phyloP scores from a whole-genome alignment of 2,888 invertebrate genomes.

The Lasioglossum marginatum region DNA sequence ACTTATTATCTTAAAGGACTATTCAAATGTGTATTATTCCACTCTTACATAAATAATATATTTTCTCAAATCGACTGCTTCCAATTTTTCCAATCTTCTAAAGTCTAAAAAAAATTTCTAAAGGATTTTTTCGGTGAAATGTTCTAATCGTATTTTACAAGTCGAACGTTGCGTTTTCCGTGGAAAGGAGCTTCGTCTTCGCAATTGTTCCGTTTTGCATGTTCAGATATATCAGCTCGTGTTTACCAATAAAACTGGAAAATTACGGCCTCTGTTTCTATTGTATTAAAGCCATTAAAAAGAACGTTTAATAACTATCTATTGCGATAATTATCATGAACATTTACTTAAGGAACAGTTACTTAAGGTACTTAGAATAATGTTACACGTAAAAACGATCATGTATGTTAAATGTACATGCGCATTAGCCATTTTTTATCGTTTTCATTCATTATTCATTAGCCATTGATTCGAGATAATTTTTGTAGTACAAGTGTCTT shows the following conservation, averaged over 20 bases:
- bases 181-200: constrained; percentile 4
- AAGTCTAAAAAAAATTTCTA: neutral
- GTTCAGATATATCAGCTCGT: constrained; percentile 51
- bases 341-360: constrained; percentile 60
- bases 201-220: constrained; percentile 34
- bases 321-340: constrained; percentile 32
- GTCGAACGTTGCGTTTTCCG: constrained; percentile 11
- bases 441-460: too few species aligned
- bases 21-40: constrained; percentile 30
- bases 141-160: neutral
- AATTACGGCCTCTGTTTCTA: constrained; percentile 11
- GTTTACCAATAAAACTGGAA: constrained; percentile 23
- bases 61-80: constrained; percentile 40
- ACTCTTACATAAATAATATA: constrained; percentile 26
- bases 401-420: constrained; percentile 54
- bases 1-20: neutral
- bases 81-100: constrained; percentile 36
- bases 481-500: constrained; percentile 24
- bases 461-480: constrained; percentile 27
- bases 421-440: constrained; percentile 39
- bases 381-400: constrained; percentile 44
- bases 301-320: constrained; percentile 33
- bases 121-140: constrained; percentile 18
- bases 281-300: constrained; percentile 15
- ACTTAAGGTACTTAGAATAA: constrained; percentile 64